Percentiles rank a stretch among this genome's conserved stretches.
Evolutionary conservation across 2,113 vertebrate genomes (phyloP).

Genomic region (Chroicocephalus ridibundus): DNA sequence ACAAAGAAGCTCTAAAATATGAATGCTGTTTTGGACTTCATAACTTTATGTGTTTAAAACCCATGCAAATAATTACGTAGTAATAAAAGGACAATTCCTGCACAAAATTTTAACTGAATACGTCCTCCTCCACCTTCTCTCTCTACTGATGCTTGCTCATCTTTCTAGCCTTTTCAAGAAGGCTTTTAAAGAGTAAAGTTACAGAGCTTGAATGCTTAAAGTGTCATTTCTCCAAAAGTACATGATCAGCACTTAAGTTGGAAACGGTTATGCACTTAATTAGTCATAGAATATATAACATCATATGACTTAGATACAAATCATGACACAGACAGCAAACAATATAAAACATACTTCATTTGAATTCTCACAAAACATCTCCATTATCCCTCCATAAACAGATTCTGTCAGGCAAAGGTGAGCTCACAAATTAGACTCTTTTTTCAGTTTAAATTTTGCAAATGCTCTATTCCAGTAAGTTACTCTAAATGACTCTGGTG

Average conservation of each 20-base stretch:
- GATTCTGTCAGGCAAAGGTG: not conserved
- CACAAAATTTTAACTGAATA: not conserved
- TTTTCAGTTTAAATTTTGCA: not conserved
- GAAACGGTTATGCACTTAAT: not conserved
- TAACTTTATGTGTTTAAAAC: not conserved
- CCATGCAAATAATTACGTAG: not conserved
- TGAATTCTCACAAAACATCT: not conserved
- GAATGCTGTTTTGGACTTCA: not conserved
- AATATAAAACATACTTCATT: not conserved
- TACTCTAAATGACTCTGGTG: not conserved
- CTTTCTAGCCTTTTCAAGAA: not conserved
- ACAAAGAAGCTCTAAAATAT: not conserved
- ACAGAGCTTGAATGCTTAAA: not conserved
- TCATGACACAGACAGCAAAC: accelerated
- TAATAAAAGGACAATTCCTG: not conserved
- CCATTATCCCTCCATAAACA: not conserved
- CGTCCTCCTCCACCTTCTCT: not conserved
- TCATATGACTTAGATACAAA: not conserved
- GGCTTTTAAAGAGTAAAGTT: not conserved
- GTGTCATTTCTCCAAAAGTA: not conserved
- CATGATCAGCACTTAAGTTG: not conserved
- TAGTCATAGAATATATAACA: not conserved
- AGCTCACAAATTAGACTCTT: not conserved
- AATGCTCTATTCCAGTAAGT: not conserved
- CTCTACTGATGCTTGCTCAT: not conserved